Evolutionary conservation across 2,888 invertebrate species (phyloP).

Genomic region (Epirrhoe alternata): DNA sequence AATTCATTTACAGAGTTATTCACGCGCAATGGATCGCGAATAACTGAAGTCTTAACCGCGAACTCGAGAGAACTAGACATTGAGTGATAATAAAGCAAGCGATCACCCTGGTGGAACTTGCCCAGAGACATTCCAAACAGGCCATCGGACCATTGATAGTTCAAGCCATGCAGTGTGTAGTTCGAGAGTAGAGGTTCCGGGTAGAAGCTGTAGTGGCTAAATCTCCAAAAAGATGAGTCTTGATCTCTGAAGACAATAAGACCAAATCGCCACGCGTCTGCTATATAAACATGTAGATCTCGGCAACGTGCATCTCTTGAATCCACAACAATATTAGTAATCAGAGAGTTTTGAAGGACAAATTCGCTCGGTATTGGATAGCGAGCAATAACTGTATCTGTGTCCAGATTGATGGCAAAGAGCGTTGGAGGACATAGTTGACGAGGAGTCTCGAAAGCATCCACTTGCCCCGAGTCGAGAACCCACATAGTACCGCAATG

Average conservation of each 20-base stretch:
- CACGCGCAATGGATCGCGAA: slow-evolving; percentile 86
- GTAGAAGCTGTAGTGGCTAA: slow-evolving; percentile 88
- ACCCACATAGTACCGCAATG: slow-evolving; percentile 92
- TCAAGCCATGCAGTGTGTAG: slow-evolving; percentile 90
- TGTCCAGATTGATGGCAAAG: slow-evolving; percentile 89
- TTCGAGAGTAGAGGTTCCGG: slow-evolving; percentile 90
- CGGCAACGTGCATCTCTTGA: slow-evolving; percentile 86
- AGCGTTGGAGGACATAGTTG: slow-evolving; percentile 91
- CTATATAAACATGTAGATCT: slow-evolving; percentile 87
- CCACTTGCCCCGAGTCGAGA: slow-evolving; percentile 91
- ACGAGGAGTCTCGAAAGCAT: slow-evolving; percentile 86
- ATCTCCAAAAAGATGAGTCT: slow-evolving; percentile 87
- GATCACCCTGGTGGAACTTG: slow-evolving; percentile 83
- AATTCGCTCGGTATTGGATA: slow-evolving; percentile 88
- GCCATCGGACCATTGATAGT: slow-evolving; percentile 93
- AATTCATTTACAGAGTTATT: slow-evolving; percentile 71
- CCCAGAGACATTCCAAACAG: slow-evolving; percentile 91
- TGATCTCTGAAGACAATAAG: slow-evolving; percentile 86
- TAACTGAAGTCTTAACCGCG: slow-evolving; percentile 87
- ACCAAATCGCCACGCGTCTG: slow-evolving; percentile 89
- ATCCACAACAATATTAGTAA: slow-evolving; percentile 88
- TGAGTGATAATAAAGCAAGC: slow-evolving; percentile 91
- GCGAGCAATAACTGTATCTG: slow-evolving; percentile 86
- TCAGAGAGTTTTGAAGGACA: slow-evolving; percentile 88
- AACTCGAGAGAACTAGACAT: slow-evolving; percentile 94